Base-by-base conservation (phyloP, 23 tunicate species). In the Corella eumyota region DNA sequence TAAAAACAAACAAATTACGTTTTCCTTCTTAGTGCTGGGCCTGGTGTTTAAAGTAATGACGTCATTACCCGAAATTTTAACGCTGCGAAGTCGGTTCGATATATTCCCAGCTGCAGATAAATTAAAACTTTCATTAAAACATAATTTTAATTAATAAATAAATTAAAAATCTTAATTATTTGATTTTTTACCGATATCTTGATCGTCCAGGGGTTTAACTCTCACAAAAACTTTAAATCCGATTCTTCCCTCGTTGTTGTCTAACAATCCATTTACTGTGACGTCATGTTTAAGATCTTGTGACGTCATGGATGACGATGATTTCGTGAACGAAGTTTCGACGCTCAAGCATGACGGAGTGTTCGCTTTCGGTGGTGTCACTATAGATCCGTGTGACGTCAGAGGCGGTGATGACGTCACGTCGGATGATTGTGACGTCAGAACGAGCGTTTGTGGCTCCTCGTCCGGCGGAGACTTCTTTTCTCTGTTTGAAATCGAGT, bases 1-100 rank as follows among this genome's bases (percentile, higher is more conserved):
- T n/a, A n/a, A n/a, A n/a, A n/a, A n/a, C n/a, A n/a, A n/a, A n/a
- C n/a, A n/a, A n/a, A 79, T 59, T 62, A 88, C 96, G 62, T 77
- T 88, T 55, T 88, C 96, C 52, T 73, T 79, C 44, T 62, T 77
- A 9, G 60, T 51, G 57, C 96, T 88, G 51, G 96, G 96, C 63
- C 96, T 52, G 15, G 96, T 88, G 37, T 66, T 78, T 22, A 88
- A 73, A 3, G 67, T 71, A 60, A 88, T 44, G 6, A 62, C 40
- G 0, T 73, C 46, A 13, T 73, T 40, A 0, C 71, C 78, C 44
- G 67, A 61, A 28, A 79, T 77, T 20, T 79, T 36, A 3, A 79
- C 50, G 36, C 78, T 65, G 30, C 88, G 45, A 22, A 75, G 71
- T 55, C 96, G 67, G 37, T 48, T 78, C 34, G 75, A 20, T 47